Evolutionary conservation across 1,140 invertebrate species (phyloP), one percentile per base, ranked within the genome.

Genomic region (Dryas iulia): DNA sequence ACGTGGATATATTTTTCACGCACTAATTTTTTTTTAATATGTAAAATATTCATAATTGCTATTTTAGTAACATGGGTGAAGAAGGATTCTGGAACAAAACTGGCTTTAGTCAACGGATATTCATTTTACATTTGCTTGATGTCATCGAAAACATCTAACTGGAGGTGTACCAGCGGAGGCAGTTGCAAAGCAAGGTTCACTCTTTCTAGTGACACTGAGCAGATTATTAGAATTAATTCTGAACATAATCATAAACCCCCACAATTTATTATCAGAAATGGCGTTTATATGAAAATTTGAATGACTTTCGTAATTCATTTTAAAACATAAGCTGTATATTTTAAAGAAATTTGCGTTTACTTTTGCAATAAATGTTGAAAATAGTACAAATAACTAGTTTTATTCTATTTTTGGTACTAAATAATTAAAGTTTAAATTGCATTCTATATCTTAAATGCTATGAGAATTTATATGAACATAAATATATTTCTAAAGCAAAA

Each of bases 71-170:
- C 57, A 2, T 77, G 59, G 47, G 63, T 78, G 33, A 52, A 30
- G 21, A 77, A 77, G 18, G n/a, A 21, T 2, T 62, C 57, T 4
- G 78, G 78, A 8, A 69, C 47, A 23, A 8, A 58, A n/a, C 10
- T 78, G 4, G 73, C 76, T 10, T 11, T 80, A 10, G 58, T 78
- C 3, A 53, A 70, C 14, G 72, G 69, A 18, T 73, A 69, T 18
- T 71, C 72, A 10, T 80, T 70, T 28, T 74, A 78, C 23, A 68
- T 67, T 11, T 67, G 52, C 30, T 62, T 60, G 1, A 60, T 59
- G 14, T 66, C 61, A 24, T 60, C 54, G 23, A 60, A 24, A 2
- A 69, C 65, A 1, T 56, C 59, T 2, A 10, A 39, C 2, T 78
- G 76, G 76, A 56, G 73, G 2, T 78, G 76, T 25, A 71, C 70